Evolutionary conservation across 2,797 vertebrate genomes (phyloP), one percentile per base, ranked within the genome.

Genomic region (Anguilla anguilla): DNA sequence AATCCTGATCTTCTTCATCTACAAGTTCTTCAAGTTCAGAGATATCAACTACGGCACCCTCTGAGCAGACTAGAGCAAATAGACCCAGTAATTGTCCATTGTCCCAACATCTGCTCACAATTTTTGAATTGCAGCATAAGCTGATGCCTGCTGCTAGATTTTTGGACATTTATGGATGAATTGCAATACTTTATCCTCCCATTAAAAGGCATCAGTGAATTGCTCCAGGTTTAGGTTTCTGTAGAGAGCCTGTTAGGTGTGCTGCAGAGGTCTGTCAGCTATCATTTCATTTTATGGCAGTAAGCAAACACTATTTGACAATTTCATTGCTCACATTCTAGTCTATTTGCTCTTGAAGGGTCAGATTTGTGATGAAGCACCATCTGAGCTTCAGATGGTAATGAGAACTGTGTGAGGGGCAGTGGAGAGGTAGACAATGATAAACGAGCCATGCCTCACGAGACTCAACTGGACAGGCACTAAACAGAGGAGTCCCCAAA

Each of bases 21-120:
- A 99, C 96, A 99, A 99, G 93, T 99, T 99, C 95, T 99, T 98
- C 97, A 99, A 98, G 94, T 99, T 98, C 91, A 99, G 99, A 97
- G 99, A 99, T 88, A 97, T 98, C 95, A 99, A 99, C 95, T 99
- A 99, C 92, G 98, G 99, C 94, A 99, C 98, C 15, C 98, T 99
- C 91, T 99, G 98, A 96, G 93, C 72, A 86, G 89, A 51, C 83
- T 31, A 53, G 55, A 74, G 35, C 6, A 0, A 86, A 51, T 7
- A n/a, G 11, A 13, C 28, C 28, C 69, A 72, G 69, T 10, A 19
- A 15, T 28, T 35, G n/a, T 72, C 69, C 10, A 6, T 19, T 13
- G n/a, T 35, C 28, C 69, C 28, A 28, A 31, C 2, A 72, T 11
- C 69, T 31, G 77, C 43, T 53, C 53, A 64, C 61, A 59, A 43